A percentile compares a stretch with the other conserved stretches of the same genome.
phyloP scores from a whole-genome alignment of 92 coral and sea anemone genomes.

The Pocillopora grandis region DNA sequence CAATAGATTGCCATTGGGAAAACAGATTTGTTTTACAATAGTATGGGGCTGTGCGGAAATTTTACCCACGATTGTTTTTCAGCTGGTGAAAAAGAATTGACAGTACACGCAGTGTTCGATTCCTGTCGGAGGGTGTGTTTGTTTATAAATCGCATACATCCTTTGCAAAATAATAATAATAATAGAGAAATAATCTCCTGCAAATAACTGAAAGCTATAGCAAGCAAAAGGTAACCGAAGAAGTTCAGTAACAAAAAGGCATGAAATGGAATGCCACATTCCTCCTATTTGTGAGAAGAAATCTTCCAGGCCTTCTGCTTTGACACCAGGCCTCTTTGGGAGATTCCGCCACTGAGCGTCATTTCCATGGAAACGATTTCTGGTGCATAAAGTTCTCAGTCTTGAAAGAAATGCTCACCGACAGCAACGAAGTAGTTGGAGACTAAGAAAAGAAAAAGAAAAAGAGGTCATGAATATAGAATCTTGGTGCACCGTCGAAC shows the following conservation, averaged over 20 bases:
- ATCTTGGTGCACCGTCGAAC: slow-evolving; percentile 98
- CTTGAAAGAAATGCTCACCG: no score
- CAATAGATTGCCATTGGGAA: no score
- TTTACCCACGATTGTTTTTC: slow-evolving; percentile 82
- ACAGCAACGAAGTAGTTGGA: no score
- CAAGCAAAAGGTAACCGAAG: no score
- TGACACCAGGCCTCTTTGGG: slow-evolving; percentile 11
- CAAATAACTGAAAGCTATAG: no score
- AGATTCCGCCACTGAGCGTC: slow-evolving; percentile 8
- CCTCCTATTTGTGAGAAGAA: neutral
- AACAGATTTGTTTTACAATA: no score
- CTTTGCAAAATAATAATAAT: neutral
- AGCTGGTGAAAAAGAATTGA: slow-evolving; percentile 70
- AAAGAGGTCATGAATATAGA: slow-evolving; percentile 77
- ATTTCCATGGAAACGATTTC: slow-evolving; percentile 20
- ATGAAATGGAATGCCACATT: no score
- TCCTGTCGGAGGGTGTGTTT: slow-evolving; percentile 93
- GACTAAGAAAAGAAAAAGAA: no score
- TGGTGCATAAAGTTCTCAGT: no score
- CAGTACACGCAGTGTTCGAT: slow-evolving; percentile 89
- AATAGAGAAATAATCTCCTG: no score
- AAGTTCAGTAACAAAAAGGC: no score
- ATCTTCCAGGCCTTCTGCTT: slow-evolving; percentile 21
- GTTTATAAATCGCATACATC: slow-evolving; percentile 96
- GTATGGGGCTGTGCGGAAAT: no score